Evolutionary conservation across 2,888 invertebrate genomes (phyloP).

Genomic region (Cenopis cana): DNA sequence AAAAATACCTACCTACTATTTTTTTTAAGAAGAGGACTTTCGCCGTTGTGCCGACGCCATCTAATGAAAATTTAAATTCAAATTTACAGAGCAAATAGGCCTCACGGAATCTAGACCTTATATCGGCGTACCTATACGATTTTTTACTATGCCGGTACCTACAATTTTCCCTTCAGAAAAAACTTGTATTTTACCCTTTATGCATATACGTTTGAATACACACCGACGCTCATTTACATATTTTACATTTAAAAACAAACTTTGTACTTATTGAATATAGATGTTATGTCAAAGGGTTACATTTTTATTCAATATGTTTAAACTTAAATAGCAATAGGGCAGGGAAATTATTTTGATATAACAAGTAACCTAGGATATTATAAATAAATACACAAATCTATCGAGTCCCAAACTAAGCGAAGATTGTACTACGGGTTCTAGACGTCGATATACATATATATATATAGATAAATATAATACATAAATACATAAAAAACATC

Average conservation of each 20-base stretch:
- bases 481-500: too few species aligned
- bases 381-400: too few species aligned
- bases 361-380: background rate
- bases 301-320: conserved; percentile 8
- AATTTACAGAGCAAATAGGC: background rate
- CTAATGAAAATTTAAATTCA: background rate
- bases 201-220: background rate
- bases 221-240: background rate
- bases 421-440: too few species aligned
- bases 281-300: conserved; percentile 22
- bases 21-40: background rate
- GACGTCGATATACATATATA: too few species aligned
- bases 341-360: background rate
- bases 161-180: too few species aligned
- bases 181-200: background rate
- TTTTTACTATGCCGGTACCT: too few species aligned
- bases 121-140: too few species aligned
- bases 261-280: conserved; percentile 10
- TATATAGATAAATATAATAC: too few species aligned
- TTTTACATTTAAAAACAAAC: background rate
- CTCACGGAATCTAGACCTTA: background rate
- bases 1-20: background rate
- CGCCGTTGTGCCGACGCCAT: background rate
- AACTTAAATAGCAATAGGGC: background rate
- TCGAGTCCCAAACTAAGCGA: too few species aligned